A percentile compares a stretch with the other conserved stretches of the same genome.
Evolutionary conservation across 2,797 vertebrate genomes (phyloP).

Genomic region (Mus minutoides): DNA sequence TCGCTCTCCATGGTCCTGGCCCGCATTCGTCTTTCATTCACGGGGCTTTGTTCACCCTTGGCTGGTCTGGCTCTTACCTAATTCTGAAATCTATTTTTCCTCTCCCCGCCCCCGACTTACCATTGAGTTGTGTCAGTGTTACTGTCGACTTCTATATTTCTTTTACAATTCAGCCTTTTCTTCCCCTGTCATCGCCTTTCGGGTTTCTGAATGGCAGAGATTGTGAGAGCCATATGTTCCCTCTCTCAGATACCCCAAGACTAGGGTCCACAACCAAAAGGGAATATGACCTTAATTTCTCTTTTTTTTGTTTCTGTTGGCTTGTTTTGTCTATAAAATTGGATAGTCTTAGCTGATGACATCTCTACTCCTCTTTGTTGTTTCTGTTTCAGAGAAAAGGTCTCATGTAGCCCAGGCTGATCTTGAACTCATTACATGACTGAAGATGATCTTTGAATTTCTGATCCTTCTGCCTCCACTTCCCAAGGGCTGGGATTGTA

Average conservation of each 20-base stretch:
- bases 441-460: not conserved
- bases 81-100: conserved; percentile 67
- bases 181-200: not conserved
- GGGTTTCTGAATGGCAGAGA: not conserved
- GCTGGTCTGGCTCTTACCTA: conserved; percentile 44
- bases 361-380: not conserved
- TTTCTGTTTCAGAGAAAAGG: not conserved
- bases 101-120: not conserved
- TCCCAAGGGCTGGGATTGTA: not conserved
- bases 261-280: not conserved
- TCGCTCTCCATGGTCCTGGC: not conserved
- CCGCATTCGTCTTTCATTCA: not conserved
- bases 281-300: not conserved
- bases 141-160: conserved; percentile 61
- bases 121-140: not conserved
- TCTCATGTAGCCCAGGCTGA: not conserved
- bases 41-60: conserved; percentile 51
- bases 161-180: conserved; percentile 49
- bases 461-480: not conserved
- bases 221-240: not conserved
- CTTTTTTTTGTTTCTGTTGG: not conserved
- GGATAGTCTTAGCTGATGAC: not conserved
- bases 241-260: not conserved
- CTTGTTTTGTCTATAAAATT: not conserved
- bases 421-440: not conserved